Evolutionary conservation across 2,113 vertebrate species (phyloP), one percentile per base, ranked within the genome.

Genomic region (Scatophagus argus): DNA sequence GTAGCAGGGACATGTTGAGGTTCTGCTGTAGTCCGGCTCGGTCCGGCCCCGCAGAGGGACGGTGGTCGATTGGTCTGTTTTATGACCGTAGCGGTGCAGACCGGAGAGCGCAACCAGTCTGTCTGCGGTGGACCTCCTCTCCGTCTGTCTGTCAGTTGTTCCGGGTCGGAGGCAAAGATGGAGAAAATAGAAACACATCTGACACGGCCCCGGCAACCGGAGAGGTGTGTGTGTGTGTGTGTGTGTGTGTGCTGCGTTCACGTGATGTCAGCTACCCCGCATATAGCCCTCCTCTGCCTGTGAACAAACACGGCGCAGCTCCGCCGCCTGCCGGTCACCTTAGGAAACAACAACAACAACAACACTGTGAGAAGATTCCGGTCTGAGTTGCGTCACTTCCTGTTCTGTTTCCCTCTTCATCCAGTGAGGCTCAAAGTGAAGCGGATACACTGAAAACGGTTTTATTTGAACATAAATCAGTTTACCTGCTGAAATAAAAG

Each of bases 1-100:
- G 95, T 91, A 95, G 94, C 92, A 95, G 94, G 87, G 96, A 95
- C 96, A 97, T 97, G 90, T 90, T 83, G 91, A 16, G 59, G 55
- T 75, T 44, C 92, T 72, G 75, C 6, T 12, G n/a, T 43, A 8
- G 55, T 54, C 34, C 38, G 44, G 54, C n/a, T 31, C 78, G 68
- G 74, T 62, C 39, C 63, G 63, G 72, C 16, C 16, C 68, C 67
- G 41, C 61, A 23, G 29, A 27, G 44, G 16, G 56, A 36, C 43
- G 43, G 54, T 39, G 44, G 21, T 55, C 19, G n/a, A 47, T n/a
- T 16, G 29, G 9, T 36, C 31, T 31, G 55, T n/a, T 61, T 21
- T 61, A 32, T 61, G 31, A 59, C 21, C 68, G 54, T 39, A 9
- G 29, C 32, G 13, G 64, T 60, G 8, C 8, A 34, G 55, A 52